Conservation (phyloP, 2,888 invertebrate species). For the Agrotis segetum region DNA sequence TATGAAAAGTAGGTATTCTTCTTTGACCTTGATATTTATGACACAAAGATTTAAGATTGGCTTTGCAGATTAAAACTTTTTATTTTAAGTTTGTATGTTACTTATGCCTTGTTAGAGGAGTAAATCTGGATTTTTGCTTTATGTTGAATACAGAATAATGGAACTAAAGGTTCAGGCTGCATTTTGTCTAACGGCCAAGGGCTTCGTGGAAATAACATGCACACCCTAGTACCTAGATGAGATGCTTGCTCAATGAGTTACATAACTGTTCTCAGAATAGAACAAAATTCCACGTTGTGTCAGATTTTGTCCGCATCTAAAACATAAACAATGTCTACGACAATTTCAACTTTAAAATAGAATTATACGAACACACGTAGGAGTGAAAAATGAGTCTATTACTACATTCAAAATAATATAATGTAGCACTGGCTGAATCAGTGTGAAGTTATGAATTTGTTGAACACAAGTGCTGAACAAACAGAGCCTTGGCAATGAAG, state of each 20-base stretch:
- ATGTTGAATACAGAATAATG: background rate
- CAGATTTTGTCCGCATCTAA: conserved; percentile 39
- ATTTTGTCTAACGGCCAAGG: conserved; percentile 40
- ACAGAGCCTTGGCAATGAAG: conserved; percentile 75
- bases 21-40: conserved; percentile 82
- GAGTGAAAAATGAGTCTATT: conserved; percentile 35
- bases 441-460: conserved; percentile 63
- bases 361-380: conserved; percentile 41
- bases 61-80: conserved; percentile 70
- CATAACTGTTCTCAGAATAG: conserved; percentile 61
- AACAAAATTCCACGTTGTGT: conserved; percentile 42
- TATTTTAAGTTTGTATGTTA: conserved; percentile 51
- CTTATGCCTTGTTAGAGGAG: conserved; percentile 35
- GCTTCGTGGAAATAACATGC: conserved; percentile 43
- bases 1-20: conserved; percentile 76
- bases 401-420: conserved; percentile 17
- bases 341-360: conserved; percentile 38
- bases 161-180: conserved; percentile 1
- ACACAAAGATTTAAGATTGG: conserved; percentile 76
- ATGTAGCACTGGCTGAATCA: conserved; percentile 47
- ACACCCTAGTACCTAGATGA: conserved; percentile 45
- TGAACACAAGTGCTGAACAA: conserved; percentile 71
- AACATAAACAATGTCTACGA: conserved; percentile 44
- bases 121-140: conserved; percentile 34
- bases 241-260: conserved; percentile 48